Conservation (phyloP, 2,113 vertebrate species). For the Gymnorhina tibicen region DNA sequence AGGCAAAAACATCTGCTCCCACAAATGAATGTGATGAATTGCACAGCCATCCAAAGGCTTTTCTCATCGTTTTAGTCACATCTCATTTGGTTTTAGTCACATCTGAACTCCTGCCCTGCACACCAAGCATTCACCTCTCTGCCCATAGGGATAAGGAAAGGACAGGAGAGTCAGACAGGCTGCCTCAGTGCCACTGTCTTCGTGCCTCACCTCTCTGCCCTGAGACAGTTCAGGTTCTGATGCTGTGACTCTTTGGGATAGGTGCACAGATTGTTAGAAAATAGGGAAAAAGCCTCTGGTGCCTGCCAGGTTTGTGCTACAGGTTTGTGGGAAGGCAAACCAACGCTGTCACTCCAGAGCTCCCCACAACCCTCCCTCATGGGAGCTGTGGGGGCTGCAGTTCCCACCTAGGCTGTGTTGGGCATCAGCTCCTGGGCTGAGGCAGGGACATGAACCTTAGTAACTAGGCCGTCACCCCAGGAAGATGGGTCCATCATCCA, state of each 20-base stretch:
- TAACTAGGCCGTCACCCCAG: accelerated
- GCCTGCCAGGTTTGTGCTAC: neutral
- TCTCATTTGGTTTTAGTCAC: neutral
- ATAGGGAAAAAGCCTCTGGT: neutral
- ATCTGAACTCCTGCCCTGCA: neutral
- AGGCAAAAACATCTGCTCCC: neutral
- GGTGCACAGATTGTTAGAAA: neutral
- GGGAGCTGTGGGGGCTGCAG: neutral
- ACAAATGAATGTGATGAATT: neutral
- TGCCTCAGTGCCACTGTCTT: neutral
- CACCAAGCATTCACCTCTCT: neutral
- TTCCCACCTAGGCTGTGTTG: neutral
- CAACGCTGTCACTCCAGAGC: neutral
- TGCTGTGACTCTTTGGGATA: neutral
- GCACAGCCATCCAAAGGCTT: neutral
- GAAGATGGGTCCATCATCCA: neutral
- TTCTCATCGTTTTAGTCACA: neutral
- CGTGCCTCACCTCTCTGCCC: neutral
- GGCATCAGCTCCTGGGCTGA: neutral
- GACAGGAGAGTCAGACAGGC: neutral
- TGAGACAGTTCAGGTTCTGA: neutral
- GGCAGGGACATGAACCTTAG: neutral
- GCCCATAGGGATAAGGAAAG: neutral
- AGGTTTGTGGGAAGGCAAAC: neutral
- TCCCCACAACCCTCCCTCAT: neutral